Evolutionary conservation across 2,113 vertebrate species (phyloP), one percentile per base, ranked within the genome.

Genomic region (Suncus etruscus): DNA sequence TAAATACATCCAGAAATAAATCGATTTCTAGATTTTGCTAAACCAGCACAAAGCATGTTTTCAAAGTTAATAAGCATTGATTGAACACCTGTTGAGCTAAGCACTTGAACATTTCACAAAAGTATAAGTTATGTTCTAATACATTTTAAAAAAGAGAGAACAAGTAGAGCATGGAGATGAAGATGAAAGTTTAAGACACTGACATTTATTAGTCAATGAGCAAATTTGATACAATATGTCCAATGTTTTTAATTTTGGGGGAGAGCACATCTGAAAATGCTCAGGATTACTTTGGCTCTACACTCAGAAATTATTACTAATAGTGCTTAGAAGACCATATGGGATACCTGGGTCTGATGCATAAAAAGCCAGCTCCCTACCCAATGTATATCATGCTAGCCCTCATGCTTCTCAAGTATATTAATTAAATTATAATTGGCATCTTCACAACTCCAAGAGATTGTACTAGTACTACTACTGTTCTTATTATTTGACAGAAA

Each of bases 1-100:
- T 81, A 82, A 94, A 89, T 47, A 70, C 39, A 79, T 85, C 25
- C 79, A 90, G n/a, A 94, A 94, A 80, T 69, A 92, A 92, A 88
- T 27, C 87, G 29, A 47, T 32, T 83, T 70, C 78, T 31, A 90
- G 87, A 94, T 94, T 93, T 93, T 91, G 90, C 88, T 90, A 87
- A 87, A 89, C 74, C 45, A 87, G 66, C 66, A 94, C 65, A 84
- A 65, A 72, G 50, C 45, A 86, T 76, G 8, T 89, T 90, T 83
- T 87, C 75, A 78, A 78, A 93, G 84, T 73, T 86, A 74, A 73
- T 92, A 84, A 94, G 63, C 91, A 87, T 39, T 32, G 32, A 90
- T n/a, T 76, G 75, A 87, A 45, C 29, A 85, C 18, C 79, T 87
- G 3, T 73, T 87, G 54, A 89, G 7, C 29, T 89, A 47, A 70